Evolutionary conservation across 2,888 invertebrate species (phyloP).

Genomic region (Chymomyza fuscimana): DNA sequence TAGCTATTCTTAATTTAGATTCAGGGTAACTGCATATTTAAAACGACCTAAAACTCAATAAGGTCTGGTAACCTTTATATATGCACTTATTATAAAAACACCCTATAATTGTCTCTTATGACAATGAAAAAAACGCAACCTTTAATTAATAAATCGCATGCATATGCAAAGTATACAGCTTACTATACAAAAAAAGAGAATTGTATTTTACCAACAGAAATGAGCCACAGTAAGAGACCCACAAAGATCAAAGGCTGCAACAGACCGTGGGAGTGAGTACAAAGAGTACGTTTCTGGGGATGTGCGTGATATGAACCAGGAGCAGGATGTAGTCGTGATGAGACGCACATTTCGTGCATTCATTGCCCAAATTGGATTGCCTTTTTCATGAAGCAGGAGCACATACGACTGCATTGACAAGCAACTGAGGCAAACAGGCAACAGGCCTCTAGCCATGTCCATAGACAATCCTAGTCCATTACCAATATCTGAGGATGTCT

Average conservation of each 20-base stretch:
- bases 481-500: conserved; percentile 10
- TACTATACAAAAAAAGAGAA: background rate
- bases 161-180: background rate
- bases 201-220: conserved; percentile 27
- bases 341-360: conserved; percentile 56
- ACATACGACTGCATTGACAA: conserved; percentile 29
- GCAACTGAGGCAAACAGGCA: conserved; percentile 15
- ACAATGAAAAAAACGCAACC: conserved; percentile 31
- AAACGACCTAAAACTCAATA: too few relatives aligned
- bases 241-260: conserved; percentile 56
- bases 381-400: conserved; percentile 13
- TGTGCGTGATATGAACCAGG: background rate
- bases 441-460: background rate
- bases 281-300: background rate
- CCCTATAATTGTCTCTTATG: background rate
- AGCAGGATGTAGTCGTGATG: conserved; percentile 29
- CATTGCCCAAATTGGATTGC: conserved; percentile 21
- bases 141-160: conserved; percentile 40
- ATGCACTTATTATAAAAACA: background rate
- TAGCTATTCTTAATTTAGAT: too few relatives aligned
- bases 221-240: background rate
- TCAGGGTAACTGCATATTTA: too few relatives aligned
- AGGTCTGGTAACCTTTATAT: too few relatives aligned
- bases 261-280: conserved; percentile 22
- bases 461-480: background rate